A percentile compares a stretch with the other conserved stretches of the same genome.
These are phyloP conservation scores for Hassar affinis DNA, from an alignment of 2,113 vertebrate species.

Conservation along the genomic window DNA sequence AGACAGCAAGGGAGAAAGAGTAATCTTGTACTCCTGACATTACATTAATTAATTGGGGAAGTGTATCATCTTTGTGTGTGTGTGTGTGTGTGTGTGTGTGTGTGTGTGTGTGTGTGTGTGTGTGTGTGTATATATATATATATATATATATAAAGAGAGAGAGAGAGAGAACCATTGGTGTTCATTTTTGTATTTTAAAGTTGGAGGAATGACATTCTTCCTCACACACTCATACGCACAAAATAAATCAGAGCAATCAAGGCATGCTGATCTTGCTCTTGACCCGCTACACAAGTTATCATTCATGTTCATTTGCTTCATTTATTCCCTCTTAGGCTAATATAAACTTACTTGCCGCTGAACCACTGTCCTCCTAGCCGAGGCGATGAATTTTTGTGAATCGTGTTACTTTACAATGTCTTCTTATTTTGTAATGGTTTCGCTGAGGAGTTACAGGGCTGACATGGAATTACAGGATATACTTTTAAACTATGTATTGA, in stretches of 20 bases:
- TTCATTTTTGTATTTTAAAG: not conserved
- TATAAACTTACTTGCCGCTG: not conserved
- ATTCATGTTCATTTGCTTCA: not conserved
- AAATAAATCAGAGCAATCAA: not conserved
- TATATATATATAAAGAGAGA: too few species aligned
- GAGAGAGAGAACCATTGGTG: not conserved
- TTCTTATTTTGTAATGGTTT: not conserved
- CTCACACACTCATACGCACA: not conserved
- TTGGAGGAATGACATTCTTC: not conserved
- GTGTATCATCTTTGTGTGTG: constrained; percentile 33
- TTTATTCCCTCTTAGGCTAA: not conserved
- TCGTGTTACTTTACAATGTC: not conserved
- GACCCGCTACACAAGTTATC: not conserved
- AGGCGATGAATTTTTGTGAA: not conserved
- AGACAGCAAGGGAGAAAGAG: constrained; percentile 41
- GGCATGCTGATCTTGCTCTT: not conserved
- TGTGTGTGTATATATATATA: too few species aligned
- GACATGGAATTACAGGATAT: not conserved
- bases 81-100: too few species aligned
- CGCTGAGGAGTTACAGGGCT: not conserved
- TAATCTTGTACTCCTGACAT: not conserved
- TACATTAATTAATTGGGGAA: not conserved
- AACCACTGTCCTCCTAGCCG: not conserved
- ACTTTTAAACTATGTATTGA: not conserved
- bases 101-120: too few species aligned